A percentile compares a stretch with the other conserved stretches of the same genome.
phyloP scores from a whole-genome alignment of 2,888 invertebrate species.

The Sesia bembeciformis region DNA sequence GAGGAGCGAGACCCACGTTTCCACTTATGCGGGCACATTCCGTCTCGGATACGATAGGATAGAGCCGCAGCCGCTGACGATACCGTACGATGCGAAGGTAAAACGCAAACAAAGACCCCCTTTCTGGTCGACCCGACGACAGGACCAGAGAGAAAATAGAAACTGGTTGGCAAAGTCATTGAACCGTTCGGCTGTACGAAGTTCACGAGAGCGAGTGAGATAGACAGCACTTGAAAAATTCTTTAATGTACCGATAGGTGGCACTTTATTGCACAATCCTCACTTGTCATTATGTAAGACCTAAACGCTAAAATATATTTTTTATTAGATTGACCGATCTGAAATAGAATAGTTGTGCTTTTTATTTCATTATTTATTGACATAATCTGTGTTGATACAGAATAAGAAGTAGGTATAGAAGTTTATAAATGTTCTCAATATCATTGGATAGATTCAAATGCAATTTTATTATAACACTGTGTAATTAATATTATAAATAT shows the following conservation, averaged over 20 bases:
- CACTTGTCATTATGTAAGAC: not conserved
- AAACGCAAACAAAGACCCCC: slow-evolving; percentile 73
- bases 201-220: slow-evolving; percentile 58
- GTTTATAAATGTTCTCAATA: too few relatives aligned
- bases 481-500: too few relatives aligned
- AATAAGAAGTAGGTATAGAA: too few relatives aligned
- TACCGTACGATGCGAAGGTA: slow-evolving; percentile 68
- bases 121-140: slow-evolving; percentile 56
- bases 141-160: slow-evolving; percentile 74
- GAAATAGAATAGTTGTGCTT: too few relatives aligned
- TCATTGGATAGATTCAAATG: too few relatives aligned
- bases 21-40: slow-evolving; percentile 70
- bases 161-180: slow-evolving; percentile 71
- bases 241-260: slow-evolving; percentile 31
- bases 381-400: too few relatives aligned
- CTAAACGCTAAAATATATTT: not conserved
- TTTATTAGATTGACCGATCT: too few relatives aligned
- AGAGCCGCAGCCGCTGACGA: slow-evolving; percentile 49
- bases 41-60: slow-evolving; percentile 63
- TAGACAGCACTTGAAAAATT: slow-evolving; percentile 11
- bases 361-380: too few relatives aligned
- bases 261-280: slow-evolving; percentile 11
- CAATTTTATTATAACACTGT: too few relatives aligned
- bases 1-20: slow-evolving; percentile 67
- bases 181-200: slow-evolving; percentile 61